A percentile compares a stretch with the other conserved stretches of the same genome.
phyloP scores from a whole-genome alignment of 2,797 vertebrate genomes.

The Pampus argenteus region DNA sequence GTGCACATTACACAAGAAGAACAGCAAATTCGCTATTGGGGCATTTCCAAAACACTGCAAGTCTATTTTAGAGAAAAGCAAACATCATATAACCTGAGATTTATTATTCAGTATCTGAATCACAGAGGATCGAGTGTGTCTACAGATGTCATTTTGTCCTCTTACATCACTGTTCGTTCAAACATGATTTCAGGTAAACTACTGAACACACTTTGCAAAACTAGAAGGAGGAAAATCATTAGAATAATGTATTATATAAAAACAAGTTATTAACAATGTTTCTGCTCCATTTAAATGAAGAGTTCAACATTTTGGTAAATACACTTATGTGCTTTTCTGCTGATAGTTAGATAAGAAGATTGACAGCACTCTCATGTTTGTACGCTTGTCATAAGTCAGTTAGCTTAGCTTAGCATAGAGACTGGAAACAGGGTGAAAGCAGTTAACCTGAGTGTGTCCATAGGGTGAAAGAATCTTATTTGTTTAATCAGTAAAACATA shows the following conservation, averaged over 20 bases:
- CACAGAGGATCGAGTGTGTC: background rate
- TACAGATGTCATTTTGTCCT: slow-evolving; percentile 3
- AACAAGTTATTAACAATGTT: background rate
- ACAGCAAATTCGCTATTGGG: slow-evolving; percentile 22
- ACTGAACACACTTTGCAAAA: background rate
- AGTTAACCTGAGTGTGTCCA: background rate
- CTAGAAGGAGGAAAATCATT: background rate
- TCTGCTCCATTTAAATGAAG: background rate
- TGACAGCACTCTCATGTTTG: background rate
- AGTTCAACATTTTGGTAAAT: background rate
- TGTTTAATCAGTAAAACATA: too few species aligned
- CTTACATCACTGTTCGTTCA: slow-evolving; percentile 2
- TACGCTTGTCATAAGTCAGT: background rate
- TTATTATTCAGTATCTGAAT: background rate
- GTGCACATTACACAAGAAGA: slow-evolving; percentile 23
- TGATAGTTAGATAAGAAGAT: too few species aligned
- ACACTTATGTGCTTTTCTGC: too few species aligned
- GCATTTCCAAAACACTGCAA: slow-evolving; percentile 17
- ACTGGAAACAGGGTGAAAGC: background rate
- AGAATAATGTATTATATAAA: too few species aligned
- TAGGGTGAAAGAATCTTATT: too few species aligned
- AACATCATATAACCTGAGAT: slow-evolving; percentile 8
- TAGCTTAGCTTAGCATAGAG: background rate
- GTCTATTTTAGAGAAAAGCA: background rate
- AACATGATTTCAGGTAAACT: background rate